Base-by-base conservation (phyloP, 53 echinoderm and acorn worm genomes). In the Echinometra lucunter region DNA sequence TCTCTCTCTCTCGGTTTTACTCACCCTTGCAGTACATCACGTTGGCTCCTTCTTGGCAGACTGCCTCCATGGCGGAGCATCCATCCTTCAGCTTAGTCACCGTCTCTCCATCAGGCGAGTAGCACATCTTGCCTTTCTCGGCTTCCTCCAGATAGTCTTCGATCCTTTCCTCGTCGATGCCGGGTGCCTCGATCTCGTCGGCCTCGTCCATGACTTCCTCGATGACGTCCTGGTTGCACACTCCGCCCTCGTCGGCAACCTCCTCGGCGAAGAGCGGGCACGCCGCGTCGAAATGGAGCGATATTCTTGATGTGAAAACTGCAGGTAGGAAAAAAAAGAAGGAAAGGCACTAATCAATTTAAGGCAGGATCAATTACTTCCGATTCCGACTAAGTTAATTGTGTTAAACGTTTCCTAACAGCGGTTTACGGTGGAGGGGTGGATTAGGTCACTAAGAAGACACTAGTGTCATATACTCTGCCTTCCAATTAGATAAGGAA, bases 161-260 rank as follows among this genome's bases (percentile, higher is more conserved):
- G 58, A 89, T 89, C 53, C 16, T 32, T 58, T 89, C 89, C 11
- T 13, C 53, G 34, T 89, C 89, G 89, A 89, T 57, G 44, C n/a
- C 89, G 55, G 23, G 55, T 35, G 16, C 57, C 30, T 89, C 89
- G 89, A 89, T 49, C 89, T 89, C 89, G 58, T 56, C 89, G 15
- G 57, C 89, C 18, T 49, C 89, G 57, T 89, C 89, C 28, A 89
- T 89, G 35, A 89, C 53, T 55, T 89, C 89, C 57, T 89, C 89
- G 49, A 89, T 89, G 55, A 89, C 89, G 53, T 89, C 89, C 7
- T 57, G 28, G 16, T 57, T 30, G 58, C 89, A 89, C 53, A 11
- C 18, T 35, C 53, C 89, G 35, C 89, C 89, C 17, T 89, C 89
- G 58, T 89, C 89, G 13, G 28, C 17, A 12, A 89, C 58, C 57